Conservation (phyloP, 2,113 vertebrate species). For the Telmatochromis brachygnathus region DNA sequence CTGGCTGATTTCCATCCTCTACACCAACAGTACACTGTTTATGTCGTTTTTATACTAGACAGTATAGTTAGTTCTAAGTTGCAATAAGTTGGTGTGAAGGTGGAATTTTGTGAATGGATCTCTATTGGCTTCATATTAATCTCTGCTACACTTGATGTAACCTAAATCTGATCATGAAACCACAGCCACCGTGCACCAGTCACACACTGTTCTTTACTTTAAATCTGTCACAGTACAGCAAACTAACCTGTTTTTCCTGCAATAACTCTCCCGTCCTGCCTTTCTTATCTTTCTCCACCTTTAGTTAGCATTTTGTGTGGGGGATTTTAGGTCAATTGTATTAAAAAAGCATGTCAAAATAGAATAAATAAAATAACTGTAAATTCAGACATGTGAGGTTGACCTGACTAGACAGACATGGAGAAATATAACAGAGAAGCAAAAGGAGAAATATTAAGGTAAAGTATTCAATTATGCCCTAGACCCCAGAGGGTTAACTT, state of each 20-base stretch:
- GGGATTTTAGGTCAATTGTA: background rate
- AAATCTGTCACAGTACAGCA: background rate
- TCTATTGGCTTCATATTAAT: background rate
- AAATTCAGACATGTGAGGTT: background rate
- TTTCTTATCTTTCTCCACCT: background rate
- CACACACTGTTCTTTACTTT: background rate
- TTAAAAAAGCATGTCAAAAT: background rate
- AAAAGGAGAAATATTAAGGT: background rate
- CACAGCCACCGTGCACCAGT: background rate
- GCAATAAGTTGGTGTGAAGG: background rate
- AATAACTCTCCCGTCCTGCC: background rate
- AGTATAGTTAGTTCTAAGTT: background rate
- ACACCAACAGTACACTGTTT: background rate
- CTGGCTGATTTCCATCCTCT: background rate
- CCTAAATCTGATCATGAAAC: background rate
- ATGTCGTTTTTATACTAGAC: background rate
- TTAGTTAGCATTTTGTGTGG: background rate
- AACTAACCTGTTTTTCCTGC: background rate
- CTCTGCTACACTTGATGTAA: background rate
- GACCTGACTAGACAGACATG: background rate
- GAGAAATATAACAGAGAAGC: background rate
- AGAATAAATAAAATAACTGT: background rate
- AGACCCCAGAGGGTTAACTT: background rate
- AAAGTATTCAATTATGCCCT: background rate
- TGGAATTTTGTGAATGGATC: background rate